Conservation (phyloP, 2,888 invertebrate species). For the Meandrusa payeni region DNA sequence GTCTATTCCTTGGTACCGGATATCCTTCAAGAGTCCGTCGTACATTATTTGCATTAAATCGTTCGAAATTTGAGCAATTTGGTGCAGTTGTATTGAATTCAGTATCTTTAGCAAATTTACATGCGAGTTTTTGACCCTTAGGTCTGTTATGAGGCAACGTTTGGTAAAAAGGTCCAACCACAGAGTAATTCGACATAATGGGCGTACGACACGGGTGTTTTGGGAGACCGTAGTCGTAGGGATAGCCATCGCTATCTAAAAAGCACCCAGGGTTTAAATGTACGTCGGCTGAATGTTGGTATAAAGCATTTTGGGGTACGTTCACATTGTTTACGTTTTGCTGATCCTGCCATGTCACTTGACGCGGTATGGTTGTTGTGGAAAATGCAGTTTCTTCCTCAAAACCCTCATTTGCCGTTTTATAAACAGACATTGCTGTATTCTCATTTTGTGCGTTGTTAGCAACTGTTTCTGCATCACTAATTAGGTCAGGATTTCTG, state of each 20-base stretch:
- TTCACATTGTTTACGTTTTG: slow-evolving; percentile 60
- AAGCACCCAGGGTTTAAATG: slow-evolving; percentile 89
- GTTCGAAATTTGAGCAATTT: slow-evolving; percentile 65
- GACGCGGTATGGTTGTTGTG: slow-evolving; percentile 65
- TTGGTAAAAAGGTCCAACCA: slow-evolving; percentile 83
- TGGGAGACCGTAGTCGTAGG: slow-evolving; percentile 88
- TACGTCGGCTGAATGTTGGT: slow-evolving; percentile 86
- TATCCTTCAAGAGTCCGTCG: slow-evolving; percentile 91
- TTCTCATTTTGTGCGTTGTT: slow-evolving; percentile 74
- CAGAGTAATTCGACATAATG: slow-evolving; percentile 67
- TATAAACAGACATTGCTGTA: slow-evolving; percentile 68
- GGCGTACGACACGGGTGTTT: slow-evolving; percentile 79
- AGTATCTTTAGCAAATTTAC: slow-evolving; percentile 74
- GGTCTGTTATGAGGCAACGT: slow-evolving; percentile 88
- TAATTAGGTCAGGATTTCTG: slow-evolving; percentile 90
- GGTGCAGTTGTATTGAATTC: slow-evolving; percentile 66
- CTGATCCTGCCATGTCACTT: slow-evolving; percentile 80
- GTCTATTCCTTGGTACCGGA: slow-evolving; percentile 81
- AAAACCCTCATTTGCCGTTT: slow-evolving; percentile 59
- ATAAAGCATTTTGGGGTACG: slow-evolving; percentile 78
- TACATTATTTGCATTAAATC: slow-evolving; percentile 77
- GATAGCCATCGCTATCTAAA: slow-evolving; percentile 89
- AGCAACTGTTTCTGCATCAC: slow-evolving; percentile 85
- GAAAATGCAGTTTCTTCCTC: slow-evolving; percentile 70
- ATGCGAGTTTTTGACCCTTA: slow-evolving; percentile 76